Conservation (phyloP, 2,888 invertebrate genomes). For the Pseudococcus viburni region DNA sequence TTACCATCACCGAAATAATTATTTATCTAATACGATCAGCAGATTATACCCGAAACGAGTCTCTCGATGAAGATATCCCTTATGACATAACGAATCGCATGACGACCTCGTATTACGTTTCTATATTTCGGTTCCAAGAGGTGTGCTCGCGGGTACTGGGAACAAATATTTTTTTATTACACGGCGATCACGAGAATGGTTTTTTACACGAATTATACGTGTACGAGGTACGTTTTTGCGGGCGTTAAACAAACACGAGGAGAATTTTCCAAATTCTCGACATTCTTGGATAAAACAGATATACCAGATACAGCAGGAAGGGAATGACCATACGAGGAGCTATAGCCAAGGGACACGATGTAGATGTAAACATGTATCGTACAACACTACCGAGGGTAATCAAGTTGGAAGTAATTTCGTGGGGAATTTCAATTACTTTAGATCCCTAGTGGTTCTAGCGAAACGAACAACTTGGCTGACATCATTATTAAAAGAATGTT, state of each 20-base stretch:
- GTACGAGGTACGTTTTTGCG: background rate
- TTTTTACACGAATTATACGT: slow-evolving; percentile 26
- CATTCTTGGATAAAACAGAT: background rate
- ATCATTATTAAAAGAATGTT: slow-evolving; percentile 55
- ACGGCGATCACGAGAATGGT: slow-evolving; percentile 16
- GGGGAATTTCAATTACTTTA: slow-evolving; percentile 62
- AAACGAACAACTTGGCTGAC: background rate
- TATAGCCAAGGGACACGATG: slow-evolving; percentile 27
- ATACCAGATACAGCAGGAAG: background rate
- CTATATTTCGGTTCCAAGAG: background rate
- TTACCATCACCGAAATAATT: background rate
- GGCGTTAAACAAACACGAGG: slow-evolving; percentile 33
- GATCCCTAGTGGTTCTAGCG: slow-evolving; percentile 46
- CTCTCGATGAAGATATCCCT: slow-evolving; percentile 34
- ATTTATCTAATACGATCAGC: background rate
- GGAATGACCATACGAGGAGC: background rate
- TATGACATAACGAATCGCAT: slow-evolving; percentile 27
- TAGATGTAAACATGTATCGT: background rate
- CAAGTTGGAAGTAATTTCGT: slow-evolving; percentile 60
- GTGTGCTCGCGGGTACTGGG: background rate
- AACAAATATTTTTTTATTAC: slow-evolving; percentile 23
- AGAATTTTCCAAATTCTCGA: slow-evolving; percentile 42
- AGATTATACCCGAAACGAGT: slow-evolving; percentile 10
- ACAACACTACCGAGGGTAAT: slow-evolving; percentile 12
- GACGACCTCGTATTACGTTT: background rate